Conservation (phyloP, 2,113 vertebrate species). For the Alouatta palliata region DNA sequence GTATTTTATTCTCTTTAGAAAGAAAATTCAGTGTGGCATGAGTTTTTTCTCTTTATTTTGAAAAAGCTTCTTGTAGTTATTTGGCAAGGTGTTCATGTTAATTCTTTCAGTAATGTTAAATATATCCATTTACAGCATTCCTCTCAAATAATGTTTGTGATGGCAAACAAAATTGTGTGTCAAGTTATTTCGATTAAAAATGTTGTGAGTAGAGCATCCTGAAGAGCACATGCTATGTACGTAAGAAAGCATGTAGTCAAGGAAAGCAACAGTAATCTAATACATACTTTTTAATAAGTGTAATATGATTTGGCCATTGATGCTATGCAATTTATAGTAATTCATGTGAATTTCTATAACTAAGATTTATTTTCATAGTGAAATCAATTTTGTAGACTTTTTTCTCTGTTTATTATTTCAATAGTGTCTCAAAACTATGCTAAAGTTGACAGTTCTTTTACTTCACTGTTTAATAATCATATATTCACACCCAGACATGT, state of each 20-base stretch:
- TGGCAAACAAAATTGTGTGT: background rate
- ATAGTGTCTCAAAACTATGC: background rate
- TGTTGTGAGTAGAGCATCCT: background rate
- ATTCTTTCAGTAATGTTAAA: slow-evolving; percentile 13
- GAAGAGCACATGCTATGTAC: background rate
- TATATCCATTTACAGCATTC: background rate
- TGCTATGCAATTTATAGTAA: background rate
- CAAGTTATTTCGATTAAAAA: background rate
- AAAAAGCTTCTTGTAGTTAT: background rate
- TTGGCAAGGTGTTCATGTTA: background rate
- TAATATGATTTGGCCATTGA: background rate
- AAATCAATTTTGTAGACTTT: background rate
- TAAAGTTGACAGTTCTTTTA: background rate
- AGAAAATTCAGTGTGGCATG: background rate
- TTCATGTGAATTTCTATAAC: background rate
- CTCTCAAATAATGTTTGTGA: background rate
- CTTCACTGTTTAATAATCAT: background rate
- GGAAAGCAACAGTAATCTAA: background rate
- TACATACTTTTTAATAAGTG: background rate
- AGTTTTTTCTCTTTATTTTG: slow-evolving; percentile 34
- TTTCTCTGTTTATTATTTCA: background rate
- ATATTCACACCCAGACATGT: background rate
- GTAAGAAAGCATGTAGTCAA: background rate
- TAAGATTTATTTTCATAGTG: background rate
- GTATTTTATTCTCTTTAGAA: background rate